Conservation (phyloP, 1,140 invertebrate species). For the Batillaria attramentaria region DNA sequence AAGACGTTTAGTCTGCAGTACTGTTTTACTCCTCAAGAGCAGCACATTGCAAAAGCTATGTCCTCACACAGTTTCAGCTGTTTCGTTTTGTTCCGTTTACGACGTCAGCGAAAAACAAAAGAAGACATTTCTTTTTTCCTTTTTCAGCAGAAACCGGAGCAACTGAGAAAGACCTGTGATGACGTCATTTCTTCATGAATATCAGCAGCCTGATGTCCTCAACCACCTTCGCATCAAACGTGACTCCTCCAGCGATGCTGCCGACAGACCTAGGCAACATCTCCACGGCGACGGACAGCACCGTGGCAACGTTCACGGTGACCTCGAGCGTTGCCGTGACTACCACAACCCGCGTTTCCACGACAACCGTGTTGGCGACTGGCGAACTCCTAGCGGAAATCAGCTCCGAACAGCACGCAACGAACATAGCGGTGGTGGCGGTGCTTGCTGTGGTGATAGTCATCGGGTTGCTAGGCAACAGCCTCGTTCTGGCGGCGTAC, state of each 20-base stretch:
- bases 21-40: too few species aligned
- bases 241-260: neutral
- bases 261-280: neutral
- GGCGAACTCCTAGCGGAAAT: neutral
- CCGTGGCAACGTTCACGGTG: neutral
- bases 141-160: too few species aligned
- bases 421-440: conserved; percentile 15
- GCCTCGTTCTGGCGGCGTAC: conserved; percentile 15
- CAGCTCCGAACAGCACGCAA: neutral
- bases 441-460: conserved; percentile 6
- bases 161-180: too few species aligned
- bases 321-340: neutral
- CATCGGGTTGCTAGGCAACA: conserved; percentile 19
- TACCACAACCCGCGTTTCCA: neutral
- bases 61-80: too few species aligned
- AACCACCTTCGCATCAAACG: neutral
- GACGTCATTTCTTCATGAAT: neutral
- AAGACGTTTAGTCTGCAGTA: too few species aligned
- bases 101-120: too few species aligned
- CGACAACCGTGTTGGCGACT: neutral
- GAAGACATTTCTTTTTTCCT: too few species aligned
- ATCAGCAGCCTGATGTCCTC: neutral
- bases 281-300: neutral
- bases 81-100: too few species aligned
- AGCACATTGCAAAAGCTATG: too few species aligned